A percentile compares a stretch with the other conserved stretches of the same genome.
These are phyloP conservation scores for Thalassaphorura encarpata DNA, from an alignment of 1,140 invertebrate species.

Conservation along the genomic window DNA sequence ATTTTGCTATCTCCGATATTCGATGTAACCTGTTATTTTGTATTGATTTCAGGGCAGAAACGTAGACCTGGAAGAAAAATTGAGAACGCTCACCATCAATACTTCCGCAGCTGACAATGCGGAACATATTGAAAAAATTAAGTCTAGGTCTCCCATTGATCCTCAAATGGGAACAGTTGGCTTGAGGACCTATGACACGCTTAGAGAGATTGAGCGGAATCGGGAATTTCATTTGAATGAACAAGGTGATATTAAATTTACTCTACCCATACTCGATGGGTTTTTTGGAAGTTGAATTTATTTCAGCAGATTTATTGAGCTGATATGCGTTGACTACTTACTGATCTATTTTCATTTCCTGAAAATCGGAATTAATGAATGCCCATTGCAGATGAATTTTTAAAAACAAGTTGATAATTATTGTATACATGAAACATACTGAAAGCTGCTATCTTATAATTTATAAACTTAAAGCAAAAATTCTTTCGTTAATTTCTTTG, in stretches of 20 bases:
- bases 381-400: no score
- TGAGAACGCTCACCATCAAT: slow-evolving; percentile 23
- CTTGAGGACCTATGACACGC: slow-evolving; percentile 72
- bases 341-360: no score
- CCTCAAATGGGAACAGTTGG: slow-evolving; percentile 55
- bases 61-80: slow-evolving; percentile 32
- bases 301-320: no score
- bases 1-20: background rate
- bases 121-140: slow-evolving; percentile 73
- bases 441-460: no score
- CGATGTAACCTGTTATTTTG: background rate
- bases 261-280: no score
- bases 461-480: background rate
- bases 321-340: no score
- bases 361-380: no score
- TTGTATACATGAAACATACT: no score
- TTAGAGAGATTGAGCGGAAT: slow-evolving; percentile 81
- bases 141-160: slow-evolving; percentile 64
- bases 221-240: slow-evolving; percentile 74
- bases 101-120: slow-evolving; percentile 62
- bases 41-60: slow-evolving; percentile 23
- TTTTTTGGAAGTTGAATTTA: no score
- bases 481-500: no score
- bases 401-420: no score
- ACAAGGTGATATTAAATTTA: slow-evolving; percentile 55